Evolutionary conservation across 1,140 invertebrate genomes (phyloP), one percentile per base, ranked within the genome.

Genomic region (Drosophila nasuta): DNA sequence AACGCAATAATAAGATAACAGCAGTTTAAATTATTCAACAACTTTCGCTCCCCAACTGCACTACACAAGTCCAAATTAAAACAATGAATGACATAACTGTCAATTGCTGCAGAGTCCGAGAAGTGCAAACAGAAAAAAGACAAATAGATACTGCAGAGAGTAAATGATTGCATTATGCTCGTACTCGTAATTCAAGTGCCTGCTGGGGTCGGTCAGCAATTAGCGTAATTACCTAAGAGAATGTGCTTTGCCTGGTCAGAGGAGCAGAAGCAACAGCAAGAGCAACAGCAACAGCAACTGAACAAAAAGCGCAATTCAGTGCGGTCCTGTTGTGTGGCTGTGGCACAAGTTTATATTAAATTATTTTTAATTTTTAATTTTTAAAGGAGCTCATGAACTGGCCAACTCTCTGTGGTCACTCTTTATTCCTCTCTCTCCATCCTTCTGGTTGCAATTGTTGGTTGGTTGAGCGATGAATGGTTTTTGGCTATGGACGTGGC

Each of bases 321-420:
- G 30, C 28, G 28, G 41, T 43, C 28, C 8, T 33, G 15, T 35
- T 49, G 17, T 51, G 17, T 49, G 60, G 8, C 49, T 48, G 20
- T 25, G 15, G 30, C 58, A 63, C 60, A 65, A 82, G 76, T 82
- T 87, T 66, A 52, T 76, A 88, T 88, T 76, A 79, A 82, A 79
- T 88, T 82, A 67, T 65, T 76, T 79, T 77, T 74, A 88, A 82
- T 77, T 88, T 82, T 73, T 86, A 83, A 86, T 77, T 82, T 82
- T 67, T 86, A 77, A 77, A 88, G 83, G 17, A 46, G 76, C 83
- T 88, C 71, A 79, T 64, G 35, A 79, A 77, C 57, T 63, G 66
- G 17, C 57, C 65, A 63, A 49, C 67, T 15, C 49, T n/a, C 28
- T 52, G 8, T 7, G 25, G 76, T 46, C 20, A 69, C 48, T 51